A percentile compares a stretch with the other conserved stretches of the same genome.
These are phyloP conservation scores for Nebria ingens DNA, from an alignment of 1,140 invertebrate species.

Conservation along the genomic window DNA sequence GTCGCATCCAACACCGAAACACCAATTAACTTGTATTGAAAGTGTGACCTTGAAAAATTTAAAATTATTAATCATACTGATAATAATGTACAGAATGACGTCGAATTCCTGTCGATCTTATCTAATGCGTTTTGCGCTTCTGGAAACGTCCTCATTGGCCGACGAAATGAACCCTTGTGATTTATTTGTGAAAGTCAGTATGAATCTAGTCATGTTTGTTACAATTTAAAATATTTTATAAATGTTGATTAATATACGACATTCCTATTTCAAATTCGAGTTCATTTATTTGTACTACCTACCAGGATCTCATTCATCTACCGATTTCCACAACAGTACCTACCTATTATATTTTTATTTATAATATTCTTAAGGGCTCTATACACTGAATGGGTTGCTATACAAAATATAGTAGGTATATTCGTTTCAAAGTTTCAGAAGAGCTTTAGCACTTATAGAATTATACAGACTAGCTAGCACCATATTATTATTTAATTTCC, in stretches of 20 bases:
- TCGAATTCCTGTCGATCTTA: not conserved
- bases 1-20: constrained; percentile 6
- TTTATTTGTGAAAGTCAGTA: constrained; percentile 36
- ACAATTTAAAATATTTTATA: constrained; percentile 40
- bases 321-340: too few relatives aligned
- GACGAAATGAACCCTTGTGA: constrained; percentile 22
- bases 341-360: too few relatives aligned
- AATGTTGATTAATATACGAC: constrained; percentile 40
- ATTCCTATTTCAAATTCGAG: constrained; percentile 33
- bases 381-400: too few relatives aligned
- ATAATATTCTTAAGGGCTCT: too few relatives aligned
- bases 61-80: not conserved
- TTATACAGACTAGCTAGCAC: too few relatives aligned
- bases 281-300: not conserved
- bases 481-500: too few relatives aligned
- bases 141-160: constrained; percentile 6
- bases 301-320: too few relatives aligned
- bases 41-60: constrained; percentile 2
- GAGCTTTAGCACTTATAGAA: too few relatives aligned
- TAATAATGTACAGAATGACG: constrained; percentile 2
- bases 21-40: constrained; percentile 8
- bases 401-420: too few relatives aligned
- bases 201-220: constrained; percentile 40
- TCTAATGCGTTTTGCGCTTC: not conserved
- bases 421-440: too few relatives aligned